Base-by-base conservation (phyloP, 2,113 vertebrate genomes). In the Paracanthobrama guichenoti region DNA sequence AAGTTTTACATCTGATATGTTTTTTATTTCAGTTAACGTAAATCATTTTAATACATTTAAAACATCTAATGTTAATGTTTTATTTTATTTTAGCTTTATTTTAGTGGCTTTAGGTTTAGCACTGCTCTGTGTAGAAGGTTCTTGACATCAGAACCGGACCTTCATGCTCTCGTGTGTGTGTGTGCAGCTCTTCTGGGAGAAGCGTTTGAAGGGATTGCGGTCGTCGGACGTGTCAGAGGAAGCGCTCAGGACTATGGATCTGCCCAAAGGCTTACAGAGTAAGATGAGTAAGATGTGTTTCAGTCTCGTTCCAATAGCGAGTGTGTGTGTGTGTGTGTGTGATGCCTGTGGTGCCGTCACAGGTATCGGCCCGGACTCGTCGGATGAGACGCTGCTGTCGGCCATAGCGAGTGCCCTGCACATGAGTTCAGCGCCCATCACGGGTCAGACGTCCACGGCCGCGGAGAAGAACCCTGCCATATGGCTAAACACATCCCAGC, bases 401-500 rank as follows among this genome's bases (percentile, higher is more conserved):
- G 96, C 97, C 59, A 96, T 98, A 0, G 95, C 97, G 64, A 97
- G 96, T 18, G 97, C 97, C n/a, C 89, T 98, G 87, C 97, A 98
- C 91, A 96, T 96, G 88, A 97, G 95, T 87, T 96, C 96, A 0
- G 90, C 94, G 0, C 97, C 97, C 0, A 96, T 98, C 91, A 97
- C 95, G 0, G 97, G 97, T 9, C 97, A 98, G 86, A 95, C 94
- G 48, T 96, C 96, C 0, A 90, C 93, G 0, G 97, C 96, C 0
- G 97, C 96, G 0, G 97, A 98, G 90, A 98, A 97, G 92, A 98
- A 98, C 91, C 97, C 97, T 0, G 94, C 96, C 0, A 92, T 97
- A 44, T 98, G 97, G 97, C 94, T 98, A 1, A 98, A 98, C 89
- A 95, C 95, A 2, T 93, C 94, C 0, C 97, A 98, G 53, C 97